Conservation (phyloP, 2,888 invertebrate genomes). For the Biston betularia region DNA sequence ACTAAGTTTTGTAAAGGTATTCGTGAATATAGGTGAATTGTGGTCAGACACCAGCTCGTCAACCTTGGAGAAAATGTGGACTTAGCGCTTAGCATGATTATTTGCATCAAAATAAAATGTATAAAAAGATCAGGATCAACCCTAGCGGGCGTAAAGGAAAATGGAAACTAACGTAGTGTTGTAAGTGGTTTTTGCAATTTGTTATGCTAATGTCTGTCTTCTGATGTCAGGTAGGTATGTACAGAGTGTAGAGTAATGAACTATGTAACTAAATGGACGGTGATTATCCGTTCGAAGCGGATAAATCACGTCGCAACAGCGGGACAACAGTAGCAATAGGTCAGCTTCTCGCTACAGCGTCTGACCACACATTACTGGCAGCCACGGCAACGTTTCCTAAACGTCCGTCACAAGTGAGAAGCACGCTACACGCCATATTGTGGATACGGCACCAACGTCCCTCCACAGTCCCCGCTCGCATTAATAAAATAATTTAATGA, state of each 20-base stretch:
- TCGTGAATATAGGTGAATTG: too few species aligned
- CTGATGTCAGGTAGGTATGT: not conserved
- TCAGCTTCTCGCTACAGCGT: constrained; percentile 28
- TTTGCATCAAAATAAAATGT: too few species aligned
- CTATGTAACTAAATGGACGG: constrained; percentile 3
- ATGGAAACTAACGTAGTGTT: too few species aligned
- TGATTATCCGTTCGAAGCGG: constrained; percentile 20
- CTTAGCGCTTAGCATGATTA: too few species aligned
- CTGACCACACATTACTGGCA: constrained; percentile 34
- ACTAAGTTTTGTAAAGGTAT: too few species aligned
- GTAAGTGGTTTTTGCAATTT: too few species aligned
- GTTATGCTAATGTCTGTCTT: not conserved
- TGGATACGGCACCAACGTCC: constrained; percentile 15
- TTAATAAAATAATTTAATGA: constrained; percentile 38
- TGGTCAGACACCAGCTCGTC: too few species aligned
- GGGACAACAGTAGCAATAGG: constrained; percentile 26
- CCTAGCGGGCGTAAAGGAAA: too few species aligned
- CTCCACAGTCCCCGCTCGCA: constrained; percentile 24
- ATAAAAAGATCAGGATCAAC: too few species aligned
- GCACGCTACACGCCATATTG: constrained; percentile 22
- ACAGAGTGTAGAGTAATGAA: constrained; percentile 4
- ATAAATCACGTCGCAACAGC: constrained; percentile 28
- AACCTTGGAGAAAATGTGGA: too few species aligned
- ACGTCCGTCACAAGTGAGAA: constrained; percentile 32
- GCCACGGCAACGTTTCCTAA: constrained; percentile 26